phyloP scores from a whole-genome alignment of 2,888 invertebrate species.

The Seira ritae region DNA sequence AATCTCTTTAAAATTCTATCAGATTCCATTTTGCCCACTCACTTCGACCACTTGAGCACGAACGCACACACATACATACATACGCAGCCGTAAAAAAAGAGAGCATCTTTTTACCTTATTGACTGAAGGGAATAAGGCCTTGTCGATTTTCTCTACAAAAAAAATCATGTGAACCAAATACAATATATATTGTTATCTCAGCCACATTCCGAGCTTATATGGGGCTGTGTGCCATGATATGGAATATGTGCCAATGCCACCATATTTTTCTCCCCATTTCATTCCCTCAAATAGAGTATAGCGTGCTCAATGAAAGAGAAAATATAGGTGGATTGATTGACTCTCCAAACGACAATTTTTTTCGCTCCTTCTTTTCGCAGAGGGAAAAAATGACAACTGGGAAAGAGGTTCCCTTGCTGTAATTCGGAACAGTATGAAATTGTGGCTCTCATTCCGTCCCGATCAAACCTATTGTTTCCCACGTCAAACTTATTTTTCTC shows the following conservation, averaged over 20 bases:
- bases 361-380: neutral
- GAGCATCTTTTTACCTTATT: neutral
- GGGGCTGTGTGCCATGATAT: conserved; percentile 7
- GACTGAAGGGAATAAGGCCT: neutral
- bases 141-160: neutral
- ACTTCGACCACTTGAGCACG: conserved; percentile 11
- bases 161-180: conserved; percentile 20
- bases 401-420: neutral
- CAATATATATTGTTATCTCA: conserved; percentile 7
- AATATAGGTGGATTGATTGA: conserved; percentile 17
- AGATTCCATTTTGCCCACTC: neutral
- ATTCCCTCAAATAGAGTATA: neutral
- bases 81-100: neutral
- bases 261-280: conserved; percentile 9
- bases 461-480: neutral
- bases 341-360: conserved; percentile 1
- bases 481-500: conserved; percentile 3
- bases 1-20: conserved; percentile 18
- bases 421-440: neutral
- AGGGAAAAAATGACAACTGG: conserved; percentile 16
- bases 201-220: neutral
- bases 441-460: neutral
- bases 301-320: conserved; percentile 12
- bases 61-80: neutral
- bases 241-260: conserved; percentile 20